Evolutionary conservation across 2,888 invertebrate genomes (phyloP).

Genomic region (Drosophila neoperkinsi): DNA sequence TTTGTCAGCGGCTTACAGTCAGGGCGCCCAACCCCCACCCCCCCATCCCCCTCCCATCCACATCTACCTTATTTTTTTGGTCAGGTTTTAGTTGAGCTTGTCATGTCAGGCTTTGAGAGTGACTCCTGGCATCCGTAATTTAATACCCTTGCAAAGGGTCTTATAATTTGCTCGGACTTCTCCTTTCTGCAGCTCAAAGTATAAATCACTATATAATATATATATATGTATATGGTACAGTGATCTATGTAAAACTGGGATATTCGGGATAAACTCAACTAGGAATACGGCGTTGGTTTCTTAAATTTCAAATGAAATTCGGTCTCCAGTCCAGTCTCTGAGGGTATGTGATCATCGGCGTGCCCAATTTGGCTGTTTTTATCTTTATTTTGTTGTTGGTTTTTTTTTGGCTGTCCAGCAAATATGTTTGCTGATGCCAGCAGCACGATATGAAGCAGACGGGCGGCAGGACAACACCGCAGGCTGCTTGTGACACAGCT

Average conservation of each 20-base stretch:
- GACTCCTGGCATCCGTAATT: constrained; percentile 35
- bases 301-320: background rate
- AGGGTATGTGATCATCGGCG: background rate
- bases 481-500: constrained; percentile 22
- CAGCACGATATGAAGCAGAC: constrained; percentile 30
- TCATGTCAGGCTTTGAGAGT: constrained; percentile 56
- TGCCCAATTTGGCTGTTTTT: background rate
- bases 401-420: constrained; percentile 4
- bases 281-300: background rate
- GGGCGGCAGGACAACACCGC: constrained; percentile 11
- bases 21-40: background rate
- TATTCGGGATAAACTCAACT: background rate
- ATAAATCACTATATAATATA: background rate
- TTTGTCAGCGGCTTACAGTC: constrained; percentile 76
- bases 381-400: background rate
- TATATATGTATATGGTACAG: background rate
- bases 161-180: background rate
- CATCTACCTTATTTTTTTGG: background rate
- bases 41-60: fast-evolving
- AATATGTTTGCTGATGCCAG: constrained; percentile 32
- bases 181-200: background rate
- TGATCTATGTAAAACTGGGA: background rate
- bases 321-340: background rate
- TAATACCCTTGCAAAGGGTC: background rate
- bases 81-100: constrained; percentile 45